phyloP scores from a whole-genome alignment of 2,113 vertebrate genomes.

The Rhizomys pruinosus region DNA sequence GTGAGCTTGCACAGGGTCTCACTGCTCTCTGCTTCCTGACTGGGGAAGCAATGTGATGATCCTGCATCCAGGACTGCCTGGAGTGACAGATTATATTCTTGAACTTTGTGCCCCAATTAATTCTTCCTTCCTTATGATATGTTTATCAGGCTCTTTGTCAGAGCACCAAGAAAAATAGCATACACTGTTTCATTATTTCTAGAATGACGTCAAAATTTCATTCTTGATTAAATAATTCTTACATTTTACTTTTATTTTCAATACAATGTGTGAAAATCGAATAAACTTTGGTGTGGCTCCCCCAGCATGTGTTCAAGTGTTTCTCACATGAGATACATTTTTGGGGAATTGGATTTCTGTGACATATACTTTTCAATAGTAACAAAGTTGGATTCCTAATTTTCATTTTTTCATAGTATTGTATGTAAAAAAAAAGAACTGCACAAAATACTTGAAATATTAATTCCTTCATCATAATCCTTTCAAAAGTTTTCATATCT shows the following conservation, averaged over 20 bases:
- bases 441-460: not conserved
- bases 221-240: not conserved
- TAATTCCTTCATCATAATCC: not conserved
- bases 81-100: not conserved
- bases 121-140: not conserved
- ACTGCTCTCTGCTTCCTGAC: not conserved
- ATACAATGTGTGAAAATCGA: constrained; percentile 4
- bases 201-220: not conserved
- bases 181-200: not conserved
- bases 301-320: not conserved
- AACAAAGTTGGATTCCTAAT: not conserved
- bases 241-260: constrained; percentile 4
- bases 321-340: not conserved
- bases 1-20: not conserved
- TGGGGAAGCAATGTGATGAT: not conserved
- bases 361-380: not conserved
- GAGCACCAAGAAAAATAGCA: not conserved
- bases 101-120: too few relatives aligned
- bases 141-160: not conserved
- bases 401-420: not conserved
- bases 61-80: not conserved
- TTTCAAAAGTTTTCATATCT: not conserved
- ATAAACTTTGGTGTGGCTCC: not conserved
- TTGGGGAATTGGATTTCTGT: not conserved
- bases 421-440: not conserved